These are phyloP conservation scores for Sebastes miniatus DNA, from an alignment of 2,797 vertebrate genomes.

Conservation along the genomic window DNA sequence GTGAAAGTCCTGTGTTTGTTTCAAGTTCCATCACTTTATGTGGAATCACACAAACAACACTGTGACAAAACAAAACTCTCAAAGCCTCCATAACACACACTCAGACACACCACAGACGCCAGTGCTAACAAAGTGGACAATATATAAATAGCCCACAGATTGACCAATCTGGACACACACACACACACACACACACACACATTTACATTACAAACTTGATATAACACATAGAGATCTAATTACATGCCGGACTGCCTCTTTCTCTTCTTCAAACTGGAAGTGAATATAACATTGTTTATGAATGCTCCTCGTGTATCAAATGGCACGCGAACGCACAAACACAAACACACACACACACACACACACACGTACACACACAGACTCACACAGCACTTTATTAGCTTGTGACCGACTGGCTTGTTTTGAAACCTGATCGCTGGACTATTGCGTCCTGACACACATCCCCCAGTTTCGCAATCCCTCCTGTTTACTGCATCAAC, in stretches of 20 bases:
- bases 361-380: not conserved
- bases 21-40: not conserved
- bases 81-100: not conserved
- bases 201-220: not conserved
- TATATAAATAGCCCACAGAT: slow-evolving; percentile 43
- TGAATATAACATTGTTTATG: slow-evolving; percentile 23
- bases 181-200: not conserved
- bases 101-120: not conserved
- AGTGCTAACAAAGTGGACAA: not conserved
- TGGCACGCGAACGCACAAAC: not conserved
- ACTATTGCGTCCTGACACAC: slow-evolving; percentile 28
- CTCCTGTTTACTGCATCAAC: slow-evolving; percentile 55
- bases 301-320: slow-evolving; percentile 7
- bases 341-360: not conserved
- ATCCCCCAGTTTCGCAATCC: slow-evolving; percentile 58
- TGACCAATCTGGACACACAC: not conserved
- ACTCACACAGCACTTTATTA: not conserved
- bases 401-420: slow-evolving; percentile 52
- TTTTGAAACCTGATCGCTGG: slow-evolving; percentile 69
- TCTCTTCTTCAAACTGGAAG: slow-evolving; percentile 10
- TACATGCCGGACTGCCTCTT: not conserved
- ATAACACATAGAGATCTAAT: slow-evolving; percentile 1
- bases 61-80: not conserved
- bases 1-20: too few species aligned
- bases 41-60: not conserved